Base-by-base conservation (phyloP, 1,140 invertebrate species). In the Papilio glaucus region DNA sequence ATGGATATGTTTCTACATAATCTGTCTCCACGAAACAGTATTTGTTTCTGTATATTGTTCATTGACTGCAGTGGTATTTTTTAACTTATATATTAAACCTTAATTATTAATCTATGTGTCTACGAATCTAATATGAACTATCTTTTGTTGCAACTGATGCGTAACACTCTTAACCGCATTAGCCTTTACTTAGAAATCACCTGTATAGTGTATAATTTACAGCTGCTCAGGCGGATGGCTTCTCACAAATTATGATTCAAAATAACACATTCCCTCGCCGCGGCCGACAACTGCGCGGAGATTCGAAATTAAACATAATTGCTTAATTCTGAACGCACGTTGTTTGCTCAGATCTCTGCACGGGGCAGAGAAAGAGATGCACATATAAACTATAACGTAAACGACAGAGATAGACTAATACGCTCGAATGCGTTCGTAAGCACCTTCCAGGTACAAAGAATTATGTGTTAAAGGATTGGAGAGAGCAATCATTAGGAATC, bases 301-400 rank as follows among this genome's bases (percentile, higher is more conserved):
- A 83, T 83, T 89, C 86, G 83, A 92, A 92, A 92, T 92, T 92
- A 92, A 89, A 89, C 80, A 90, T 92, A 92, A 92, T 92, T 92
- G 89, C 90, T 92, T 92, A 90, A 92, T 92, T 90, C 86, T 76
- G 88, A 90, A 79, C 84, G 85, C 81, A 85, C 85, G 85, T 81
- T 80, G 80, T 88, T 88, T 86, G 87, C 84, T 84, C 89, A 87
- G 84, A 85, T 81, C 85, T 77, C 85, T 74, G 80, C 81, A 81
- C 84, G 86, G 85, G 82, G 79, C 76, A 83, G 77, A 15, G 81
- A 88, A 45, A 60, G 82, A 80, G 88, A 90, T 41, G 73, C 71
- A 45, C 7, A 78, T 86, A 86, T 67, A 49, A 68, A 45, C 72
- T 63, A 65, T 72, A 49, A 57, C 21, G 24, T 39, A 15, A 61